Evolutionary conservation across 2,888 invertebrate species (phyloP), one percentile per base, ranked within the genome.

Genomic region (Nephrocerus scutellatus): DNA sequence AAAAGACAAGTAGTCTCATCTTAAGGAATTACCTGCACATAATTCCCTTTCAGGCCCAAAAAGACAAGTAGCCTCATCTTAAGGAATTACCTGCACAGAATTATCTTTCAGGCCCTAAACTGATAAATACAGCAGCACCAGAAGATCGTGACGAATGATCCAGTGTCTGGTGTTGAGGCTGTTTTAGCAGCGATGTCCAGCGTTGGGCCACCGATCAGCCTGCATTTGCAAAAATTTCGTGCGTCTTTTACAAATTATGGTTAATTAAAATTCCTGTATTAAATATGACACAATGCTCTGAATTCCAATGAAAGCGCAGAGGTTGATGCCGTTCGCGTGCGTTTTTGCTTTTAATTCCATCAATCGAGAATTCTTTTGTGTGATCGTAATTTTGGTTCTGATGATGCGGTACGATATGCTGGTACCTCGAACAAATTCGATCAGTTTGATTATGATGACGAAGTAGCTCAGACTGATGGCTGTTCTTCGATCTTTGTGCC

Each of bases 211-310:
- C 24, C 25, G 14, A 9, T 13, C 14, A 15, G n/a, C 19, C 12
- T 16, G 26, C 25, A 14, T n/a, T 9, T 9, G 32, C 26, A 43
- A 47, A 45, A 44, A 41, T 45, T 44, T 59, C 56, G 61, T 64
- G 63, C 60, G 62, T 50, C 58, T 55, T 59, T 64, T 64, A 66
- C 62, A 65, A 66, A 67, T 63, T 63, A 59, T 60, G 57, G 57
- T 65, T 67, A 66, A 66, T 66, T 66, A 65, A 66, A 66, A 65
- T 63, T 65, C 59, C 55, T 64, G 65, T 66, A 66, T 64, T 64
- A 67, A 66, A 67, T 65, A 66, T 66, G 66, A 63, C 63, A 62
- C 65, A 65, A 63, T 64, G 63, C 60, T 61, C 62, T 60, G 66
- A 65, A 66, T 67, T 63, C 62, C 60, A 56, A 52, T 49, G 46